These are phyloP conservation scores for Ectemnius continuus DNA, from an alignment of 2,888 invertebrate species.

Conservation along the genomic window DNA sequence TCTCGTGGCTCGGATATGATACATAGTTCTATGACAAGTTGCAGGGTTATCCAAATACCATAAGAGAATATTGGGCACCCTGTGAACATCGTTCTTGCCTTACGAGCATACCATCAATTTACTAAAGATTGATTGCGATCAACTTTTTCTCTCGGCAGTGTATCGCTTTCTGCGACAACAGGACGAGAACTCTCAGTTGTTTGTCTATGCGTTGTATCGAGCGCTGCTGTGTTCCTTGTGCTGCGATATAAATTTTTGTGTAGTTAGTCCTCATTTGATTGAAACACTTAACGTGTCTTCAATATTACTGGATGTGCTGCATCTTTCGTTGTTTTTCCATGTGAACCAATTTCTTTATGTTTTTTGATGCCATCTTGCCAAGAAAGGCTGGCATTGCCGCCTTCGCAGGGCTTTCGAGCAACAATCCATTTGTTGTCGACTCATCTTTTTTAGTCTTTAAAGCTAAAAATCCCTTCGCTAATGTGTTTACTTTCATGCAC, in stretches of 20 bases:
- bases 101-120: constrained; percentile 47
- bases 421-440: too few relatives aligned
- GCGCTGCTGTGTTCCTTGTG: constrained; percentile 23
- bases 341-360: neutral
- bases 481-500: neutral
- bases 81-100: constrained; percentile 57
- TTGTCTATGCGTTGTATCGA: constrained; percentile 12
- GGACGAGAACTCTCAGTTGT: constrained; percentile 6
- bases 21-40: constrained; percentile 75
- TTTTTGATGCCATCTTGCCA: neutral
- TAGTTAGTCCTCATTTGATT: too few relatives aligned
- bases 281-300: neutral
- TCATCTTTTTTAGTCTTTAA: too few relatives aligned
- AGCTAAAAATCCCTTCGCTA: too few relatives aligned
- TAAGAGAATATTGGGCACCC: constrained; percentile 58
- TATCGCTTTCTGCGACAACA: constrained; percentile 26
- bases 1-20: constrained; percentile 83
- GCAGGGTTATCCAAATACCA: constrained; percentile 80
- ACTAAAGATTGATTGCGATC: constrained; percentile 57
- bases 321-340: neutral
- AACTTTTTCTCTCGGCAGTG: constrained; percentile 63
- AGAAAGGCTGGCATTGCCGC: too few relatives aligned
- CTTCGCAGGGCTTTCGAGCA: too few relatives aligned
- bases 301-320: neutral
- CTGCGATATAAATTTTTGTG: constrained; percentile 14